Percentiles rank a stretch among this genome's conserved stretches.
Evolutionary conservation across 1,140 invertebrate genomes (phyloP).

Genomic region (Prorops nasuta): DNA sequence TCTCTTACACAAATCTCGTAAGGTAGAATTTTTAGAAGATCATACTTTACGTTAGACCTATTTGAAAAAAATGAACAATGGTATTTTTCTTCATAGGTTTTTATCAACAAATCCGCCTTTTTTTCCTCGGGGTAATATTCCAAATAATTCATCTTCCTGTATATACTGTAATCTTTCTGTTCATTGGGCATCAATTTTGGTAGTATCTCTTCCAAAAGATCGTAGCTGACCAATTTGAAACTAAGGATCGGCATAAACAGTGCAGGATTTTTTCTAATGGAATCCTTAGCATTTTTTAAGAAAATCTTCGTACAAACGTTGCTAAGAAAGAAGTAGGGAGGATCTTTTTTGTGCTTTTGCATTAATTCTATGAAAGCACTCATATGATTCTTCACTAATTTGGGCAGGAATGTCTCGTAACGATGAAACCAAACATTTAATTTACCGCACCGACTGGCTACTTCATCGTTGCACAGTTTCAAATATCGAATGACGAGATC

Average conservation of each 20-base stretch:
- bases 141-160: constrained; percentile 20
- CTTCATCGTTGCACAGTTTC: constrained; percentile 23
- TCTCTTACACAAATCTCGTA: constrained; percentile 28
- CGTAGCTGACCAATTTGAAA: constrained; percentile 23
- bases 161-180: constrained; percentile 14
- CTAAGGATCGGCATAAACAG: constrained; percentile 22
- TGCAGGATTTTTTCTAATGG: constrained; percentile 21
- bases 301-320: constrained; percentile 27
- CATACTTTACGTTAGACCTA: constrained; percentile 10
- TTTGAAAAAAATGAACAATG: constrained; percentile 19
- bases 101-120: constrained; percentile 18
- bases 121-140: constrained; percentile 27
- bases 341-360: constrained; percentile 10
- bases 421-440: too few relatives aligned
- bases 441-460: too few relatives aligned
- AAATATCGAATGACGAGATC: constrained; percentile 36
- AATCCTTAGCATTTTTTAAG: constrained; percentile 27
- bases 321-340: constrained; percentile 15
- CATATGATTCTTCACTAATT: constrained; percentile 22
- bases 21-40: constrained; percentile 28
- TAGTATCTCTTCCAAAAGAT: constrained; percentile 30
- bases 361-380: constrained; percentile 23
- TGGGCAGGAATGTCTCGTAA: constrained; percentile 14
- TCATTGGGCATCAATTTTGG: constrained; percentile 23
- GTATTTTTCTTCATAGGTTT: constrained; percentile 31